Evolutionary conservation across 2,113 vertebrate species (phyloP), one percentile per base, ranked within the genome.

Genomic region (Plotosus lineatus): DNA sequence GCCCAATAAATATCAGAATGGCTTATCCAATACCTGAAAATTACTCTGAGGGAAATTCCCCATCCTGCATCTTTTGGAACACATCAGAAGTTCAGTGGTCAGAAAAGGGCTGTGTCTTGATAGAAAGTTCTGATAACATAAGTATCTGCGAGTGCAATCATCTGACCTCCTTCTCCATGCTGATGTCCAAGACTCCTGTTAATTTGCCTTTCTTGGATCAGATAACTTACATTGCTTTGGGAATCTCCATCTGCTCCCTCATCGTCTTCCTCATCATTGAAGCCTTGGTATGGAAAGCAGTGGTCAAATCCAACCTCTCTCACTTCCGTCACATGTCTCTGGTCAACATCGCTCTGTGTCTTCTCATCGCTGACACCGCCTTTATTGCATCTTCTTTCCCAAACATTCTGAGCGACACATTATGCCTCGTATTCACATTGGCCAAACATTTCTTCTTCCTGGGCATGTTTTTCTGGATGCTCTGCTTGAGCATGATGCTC

Each of bases 401-500:
- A 0, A 50, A 83, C 2, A 72, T 0, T 0, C 69, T 87, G 4
- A 80, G 8, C 0, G 10, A 82, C 0, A 81, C 9, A 0, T 58
- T 83, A 79, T 99, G 98, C 23, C 75, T 92, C 0, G 6, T 89
- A 0, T 73, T 95, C 50, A 93, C 95, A 0, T 81, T 96, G 33
- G 93, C 94, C 48, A 92, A 95, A 78, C 97, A 99, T 68, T 94
- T 97, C 50, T 97, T 95, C 87, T 98, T 90, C 87, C 91, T 97
- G 56, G 92, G 94, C 6, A 95, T 95, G 90, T 99, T 98, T 82
- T 94, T 95, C 91, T 99, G 98, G 97, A 99, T 96, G 96, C 88
- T 98, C 51, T 95, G 94, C 26, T 87, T 97, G 82, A 97, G 97
- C 50, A 87, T 95, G 56, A 95, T 98, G 92, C 95, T 99, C 1